Conservation (phyloP, 1,140 invertebrate genomes). For the Plutomurus gul region DNA sequence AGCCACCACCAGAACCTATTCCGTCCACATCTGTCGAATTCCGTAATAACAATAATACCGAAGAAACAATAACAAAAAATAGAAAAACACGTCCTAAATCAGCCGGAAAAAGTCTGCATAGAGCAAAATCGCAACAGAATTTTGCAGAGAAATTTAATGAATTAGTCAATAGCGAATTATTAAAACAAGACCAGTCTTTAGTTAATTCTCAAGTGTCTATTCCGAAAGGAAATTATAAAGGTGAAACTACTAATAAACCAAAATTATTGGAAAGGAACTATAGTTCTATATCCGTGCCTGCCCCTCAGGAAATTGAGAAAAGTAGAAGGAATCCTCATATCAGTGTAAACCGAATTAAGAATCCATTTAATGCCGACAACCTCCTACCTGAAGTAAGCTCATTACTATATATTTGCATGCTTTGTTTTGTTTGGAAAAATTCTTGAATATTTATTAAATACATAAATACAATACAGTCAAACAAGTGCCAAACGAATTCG, state of each 20-base stretch:
- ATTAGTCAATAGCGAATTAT: background rate
- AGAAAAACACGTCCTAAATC: background rate
- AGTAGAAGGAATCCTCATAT: background rate
- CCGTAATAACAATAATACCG: background rate
- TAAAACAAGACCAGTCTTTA: background rate
- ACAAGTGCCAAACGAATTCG: no score
- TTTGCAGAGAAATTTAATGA: background rate
- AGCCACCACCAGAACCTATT: no score
- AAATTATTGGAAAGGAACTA: background rate
- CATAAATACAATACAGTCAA: conserved; percentile 1
- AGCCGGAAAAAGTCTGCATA: background rate
- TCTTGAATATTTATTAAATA: background rate
- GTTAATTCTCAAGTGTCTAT: background rate
- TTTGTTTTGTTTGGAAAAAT: no score
- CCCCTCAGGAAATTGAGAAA: background rate
- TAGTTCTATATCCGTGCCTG: background rate
- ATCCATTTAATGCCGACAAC: no score
- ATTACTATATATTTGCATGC: no score
- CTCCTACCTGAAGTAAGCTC: no score
- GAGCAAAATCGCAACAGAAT: background rate
- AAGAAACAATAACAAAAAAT: background rate
- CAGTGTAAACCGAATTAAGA: no score
- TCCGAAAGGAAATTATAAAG: background rate
- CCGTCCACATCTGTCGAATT: background rate
- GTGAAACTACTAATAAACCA: background rate